Evolutionary conservation across 2,888 invertebrate genomes (phyloP).

Genomic region (Thymelicus acteon): DNA sequence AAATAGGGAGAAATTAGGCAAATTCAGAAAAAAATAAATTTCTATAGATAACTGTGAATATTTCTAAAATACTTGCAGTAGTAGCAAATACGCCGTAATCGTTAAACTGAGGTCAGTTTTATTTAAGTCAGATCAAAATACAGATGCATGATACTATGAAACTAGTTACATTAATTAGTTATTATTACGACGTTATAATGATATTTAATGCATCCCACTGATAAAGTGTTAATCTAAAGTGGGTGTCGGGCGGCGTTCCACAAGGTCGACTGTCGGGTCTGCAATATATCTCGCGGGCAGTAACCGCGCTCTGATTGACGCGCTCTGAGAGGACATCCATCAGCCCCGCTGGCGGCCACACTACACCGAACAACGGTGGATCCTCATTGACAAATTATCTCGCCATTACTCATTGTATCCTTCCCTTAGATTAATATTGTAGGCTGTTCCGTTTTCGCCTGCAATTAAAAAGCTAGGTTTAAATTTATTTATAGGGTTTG

Average conservation of each 20-base stretch:
- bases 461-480: slow-evolving; percentile 4
- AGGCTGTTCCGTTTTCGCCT: slow-evolving; percentile 1
- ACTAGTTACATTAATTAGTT: too few species aligned
- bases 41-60: too few species aligned
- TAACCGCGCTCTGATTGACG: slow-evolving; percentile 84
- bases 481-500: background rate
- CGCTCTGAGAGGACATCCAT: slow-evolving; percentile 83
- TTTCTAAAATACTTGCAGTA: too few species aligned
- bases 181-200: background rate
- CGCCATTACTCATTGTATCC: slow-evolving; percentile 68
- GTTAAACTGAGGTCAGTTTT: too few species aligned
- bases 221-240: slow-evolving; percentile 22
- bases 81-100: too few species aligned
- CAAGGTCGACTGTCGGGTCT: slow-evolving; percentile 76
- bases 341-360: slow-evolving; percentile 83
- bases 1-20: too few species aligned
- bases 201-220: slow-evolving; percentile 14
- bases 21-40: too few species aligned
- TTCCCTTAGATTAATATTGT: slow-evolving; percentile 12
- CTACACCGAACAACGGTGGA: slow-evolving; percentile 84
- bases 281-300: slow-evolving; percentile 84
- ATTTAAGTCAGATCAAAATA: too few species aligned
- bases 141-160: too few species aligned
- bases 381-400: slow-evolving; percentile 84
- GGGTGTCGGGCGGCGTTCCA: slow-evolving; percentile 60